Percentiles rank a stretch among this genome's conserved stretches.
Conservation (phyloP, 92 coral and sea anemone species). For the Pocillopora grandis region DNA sequence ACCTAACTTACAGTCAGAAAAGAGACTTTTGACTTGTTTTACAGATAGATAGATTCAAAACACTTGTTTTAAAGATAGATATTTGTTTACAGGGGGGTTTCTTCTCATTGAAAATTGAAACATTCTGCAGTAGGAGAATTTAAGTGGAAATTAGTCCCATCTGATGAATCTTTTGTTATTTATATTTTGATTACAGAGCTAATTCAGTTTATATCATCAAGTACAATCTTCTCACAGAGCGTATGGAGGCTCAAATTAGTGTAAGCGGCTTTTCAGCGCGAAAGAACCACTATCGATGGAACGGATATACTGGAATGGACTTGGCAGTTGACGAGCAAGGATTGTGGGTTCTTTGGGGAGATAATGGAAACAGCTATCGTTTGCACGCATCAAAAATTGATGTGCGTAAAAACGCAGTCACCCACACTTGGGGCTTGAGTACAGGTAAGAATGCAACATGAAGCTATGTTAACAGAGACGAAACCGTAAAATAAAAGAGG, state of each 20-base stretch:
- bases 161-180: not conserved
- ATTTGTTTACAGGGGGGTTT: not conserved
- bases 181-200: not conserved
- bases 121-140: not conserved
- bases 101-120: not conserved
- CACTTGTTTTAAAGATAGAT: not conserved
- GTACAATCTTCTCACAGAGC: slow-evolving; percentile 22
- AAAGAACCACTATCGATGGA: slow-evolving; percentile 18
- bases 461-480: not conserved
- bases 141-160: not conserved
- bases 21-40: too few relatives aligned
- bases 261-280: not conserved
- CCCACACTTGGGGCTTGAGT: not conserved
- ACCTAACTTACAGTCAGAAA: not conserved
- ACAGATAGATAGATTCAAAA: not conserved
- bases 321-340: slow-evolving; percentile 54
- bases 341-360: slow-evolving; percentile 45
- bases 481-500: too few relatives aligned
- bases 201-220: slow-evolving; percentile 6
- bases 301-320: slow-evolving; percentile 39
- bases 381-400: slow-evolving; percentile 31
- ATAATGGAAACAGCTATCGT: not conserved
- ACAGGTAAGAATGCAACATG: not conserved
- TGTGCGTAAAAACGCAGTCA: not conserved
- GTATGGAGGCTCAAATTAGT: not conserved